Evolutionary conservation across 2,888 invertebrate genomes (phyloP), one percentile per base, ranked within the genome.

Genomic region (Vanessa cardui): DNA sequence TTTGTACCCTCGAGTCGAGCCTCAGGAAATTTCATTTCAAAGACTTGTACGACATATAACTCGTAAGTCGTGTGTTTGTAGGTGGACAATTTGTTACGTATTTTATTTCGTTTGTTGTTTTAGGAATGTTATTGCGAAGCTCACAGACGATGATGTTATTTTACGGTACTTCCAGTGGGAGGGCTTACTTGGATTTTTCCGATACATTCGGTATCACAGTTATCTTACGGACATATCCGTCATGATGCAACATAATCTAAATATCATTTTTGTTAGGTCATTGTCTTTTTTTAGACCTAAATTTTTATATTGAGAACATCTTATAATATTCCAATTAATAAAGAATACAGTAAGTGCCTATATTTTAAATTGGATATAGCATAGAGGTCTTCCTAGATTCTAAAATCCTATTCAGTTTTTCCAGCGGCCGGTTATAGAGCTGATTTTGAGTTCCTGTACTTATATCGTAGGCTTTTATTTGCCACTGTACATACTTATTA

Each of bases 141-240:
- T 31, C 33, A 47, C 12, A 52, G 47, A 15, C 20, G 58, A 50
- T 67, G 64, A 70, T 47, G 56, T 68, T 62, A 65, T 60, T 20
- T 47, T 54, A 60, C 64, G 64, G 50, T 67, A 66, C 62, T 20
- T 62, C 18, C 21, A 64, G 72, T 72, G 70, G 66, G 66, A 71
- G 64, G 70, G 39, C 39, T 62, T 65, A 61, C 63, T 66, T 62
- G 45, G 16, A 46, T 65, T 66, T 50, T 16, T 50, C 47, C 15
- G 16, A 20, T 54, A 61, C 63, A 62, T 68, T 39, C 16, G 62
- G 60, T 21, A 49, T 33, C 20, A 63, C 39, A 61, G 66, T 66
- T 61, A 66, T 12, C 7, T 61, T 56, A 64, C 21, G 60, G 46
- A 39, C 21, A 2, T 33, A 44, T 45, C 49, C 47, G 50, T 59